These are phyloP conservation scores for Cromileptes altivelis DNA, from an alignment of 2,113 vertebrate species.

Conservation along the genomic window DNA sequence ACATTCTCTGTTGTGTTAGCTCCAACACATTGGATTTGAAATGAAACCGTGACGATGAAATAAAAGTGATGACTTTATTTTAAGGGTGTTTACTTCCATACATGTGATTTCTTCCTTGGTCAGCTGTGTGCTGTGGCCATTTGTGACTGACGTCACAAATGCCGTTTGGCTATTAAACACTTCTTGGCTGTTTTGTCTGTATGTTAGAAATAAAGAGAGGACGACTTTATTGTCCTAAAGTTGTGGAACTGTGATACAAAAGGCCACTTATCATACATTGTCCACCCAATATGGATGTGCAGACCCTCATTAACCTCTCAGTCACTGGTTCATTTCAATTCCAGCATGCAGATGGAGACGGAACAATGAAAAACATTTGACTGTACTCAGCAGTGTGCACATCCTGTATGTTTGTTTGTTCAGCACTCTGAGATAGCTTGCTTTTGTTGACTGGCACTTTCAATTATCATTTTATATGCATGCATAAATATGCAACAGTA, in stretches of 20 bases:
- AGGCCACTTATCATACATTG: neutral
- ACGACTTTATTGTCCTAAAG: too few species aligned
- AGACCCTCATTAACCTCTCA: neutral
- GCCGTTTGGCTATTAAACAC: neutral
- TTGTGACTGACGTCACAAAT: neutral
- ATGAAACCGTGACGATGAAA: conserved; percentile 16
- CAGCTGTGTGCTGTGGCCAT: neutral
- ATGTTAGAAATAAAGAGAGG: neutral
- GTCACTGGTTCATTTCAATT: neutral
- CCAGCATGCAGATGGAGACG: neutral
- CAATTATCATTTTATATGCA: neutral
- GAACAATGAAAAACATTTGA: neutral
- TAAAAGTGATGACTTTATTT: neutral
- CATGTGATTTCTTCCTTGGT: neutral
- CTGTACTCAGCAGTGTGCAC: neutral
- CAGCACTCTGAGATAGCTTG: neutral
- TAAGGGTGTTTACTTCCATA: neutral
- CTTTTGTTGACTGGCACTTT: neutral
- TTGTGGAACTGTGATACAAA: neutral
- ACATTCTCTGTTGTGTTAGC: conserved; percentile 11
- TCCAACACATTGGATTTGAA: conserved; percentile 22
- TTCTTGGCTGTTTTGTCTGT: neutral
- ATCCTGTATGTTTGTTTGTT: neutral
- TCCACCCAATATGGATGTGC: neutral
- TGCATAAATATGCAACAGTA: neutral